Evolutionary conservation across 2,888 invertebrate species (phyloP).

Genomic region (Aphodius granarius): DNA sequence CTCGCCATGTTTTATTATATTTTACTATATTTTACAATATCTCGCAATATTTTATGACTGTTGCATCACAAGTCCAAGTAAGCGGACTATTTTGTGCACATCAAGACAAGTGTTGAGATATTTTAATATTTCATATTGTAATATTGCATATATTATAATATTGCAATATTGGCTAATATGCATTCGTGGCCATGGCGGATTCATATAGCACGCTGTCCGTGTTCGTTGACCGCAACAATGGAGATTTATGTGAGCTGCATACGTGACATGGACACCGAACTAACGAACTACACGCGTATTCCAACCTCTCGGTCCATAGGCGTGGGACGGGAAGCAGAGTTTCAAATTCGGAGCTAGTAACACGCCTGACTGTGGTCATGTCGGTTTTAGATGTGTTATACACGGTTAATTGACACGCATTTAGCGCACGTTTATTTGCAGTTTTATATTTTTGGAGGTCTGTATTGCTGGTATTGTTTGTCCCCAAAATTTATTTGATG

Average conservation of each 20-base stretch:
- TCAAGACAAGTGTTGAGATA: too few species aligned
- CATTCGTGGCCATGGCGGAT: neutral
- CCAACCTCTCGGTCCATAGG: neutral
- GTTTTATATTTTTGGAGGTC: too few species aligned
- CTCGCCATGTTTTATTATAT: too few species aligned
- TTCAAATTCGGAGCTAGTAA: neutral
- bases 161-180: neutral
- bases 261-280: slow-evolving; percentile 8
- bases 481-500: too few species aligned
- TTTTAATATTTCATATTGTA: too few species aligned
- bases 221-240: slow-evolving; percentile 6
- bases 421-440: neutral
- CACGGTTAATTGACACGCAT: neutral
- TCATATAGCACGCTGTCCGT: slow-evolving; percentile 3
- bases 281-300: slow-evolving; percentile 8
- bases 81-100: too few species aligned
- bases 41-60: too few species aligned
- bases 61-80: too few species aligned
- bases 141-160: too few species aligned
- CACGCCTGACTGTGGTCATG: neutral
- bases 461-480: too few species aligned
- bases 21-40: too few species aligned
- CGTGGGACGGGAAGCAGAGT: neutral
- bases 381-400: neutral
- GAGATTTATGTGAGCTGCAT: slow-evolving; percentile 9